These are phyloP conservation scores for Pseudomyrmex flavicornis DNA, from an alignment of 1,140 invertebrate genomes.

Conservation along the genomic window DNA sequence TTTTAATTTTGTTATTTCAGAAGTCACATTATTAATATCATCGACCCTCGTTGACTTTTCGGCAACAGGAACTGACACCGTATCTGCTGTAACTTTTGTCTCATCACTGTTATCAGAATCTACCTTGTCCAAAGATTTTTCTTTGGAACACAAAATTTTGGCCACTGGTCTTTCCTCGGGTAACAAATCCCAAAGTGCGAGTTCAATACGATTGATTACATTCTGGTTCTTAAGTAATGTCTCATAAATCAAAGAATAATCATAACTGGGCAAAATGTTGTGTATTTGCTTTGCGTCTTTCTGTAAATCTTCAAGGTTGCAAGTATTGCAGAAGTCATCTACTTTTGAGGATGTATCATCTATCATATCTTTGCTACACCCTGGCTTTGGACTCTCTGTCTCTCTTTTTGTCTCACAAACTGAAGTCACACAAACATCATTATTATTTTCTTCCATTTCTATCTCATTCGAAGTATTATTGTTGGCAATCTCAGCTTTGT, in stretches of 20 bases:
- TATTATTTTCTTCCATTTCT: constrained; percentile 72
- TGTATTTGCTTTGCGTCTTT: constrained; percentile 63
- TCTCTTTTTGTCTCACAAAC: not conserved
- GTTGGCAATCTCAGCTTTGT: not conserved
- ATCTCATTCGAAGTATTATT: constrained; percentile 25
- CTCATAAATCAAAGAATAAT: constrained; percentile 33
- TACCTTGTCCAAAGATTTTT: not conserved
- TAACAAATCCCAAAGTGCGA: constrained; percentile 71
- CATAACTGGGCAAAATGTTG: constrained; percentile 58
- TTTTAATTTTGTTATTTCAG: too few species aligned
- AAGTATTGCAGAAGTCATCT: not conserved
- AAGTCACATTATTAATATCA: too few species aligned
- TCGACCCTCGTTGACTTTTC: too few species aligned
- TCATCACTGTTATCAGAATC: not conserved
- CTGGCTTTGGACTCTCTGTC: constrained; percentile 60
- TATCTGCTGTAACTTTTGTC: too few species aligned
- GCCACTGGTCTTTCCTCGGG: not conserved
- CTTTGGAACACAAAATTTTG: not conserved
- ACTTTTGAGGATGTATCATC: not conserved
- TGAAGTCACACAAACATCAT: constrained; percentile 51
- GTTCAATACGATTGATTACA: constrained; percentile 60
- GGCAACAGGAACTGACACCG: too few species aligned
- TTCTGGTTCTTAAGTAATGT: constrained; percentile 44
- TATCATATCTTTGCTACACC: constrained; percentile 71
- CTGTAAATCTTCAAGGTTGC: constrained; percentile 16